Percentiles rank a stretch among this genome's conserved stretches.
Conservation (phyloP, 2,797 vertebrate genomes). For the Lophotriccus pileatus region DNA sequence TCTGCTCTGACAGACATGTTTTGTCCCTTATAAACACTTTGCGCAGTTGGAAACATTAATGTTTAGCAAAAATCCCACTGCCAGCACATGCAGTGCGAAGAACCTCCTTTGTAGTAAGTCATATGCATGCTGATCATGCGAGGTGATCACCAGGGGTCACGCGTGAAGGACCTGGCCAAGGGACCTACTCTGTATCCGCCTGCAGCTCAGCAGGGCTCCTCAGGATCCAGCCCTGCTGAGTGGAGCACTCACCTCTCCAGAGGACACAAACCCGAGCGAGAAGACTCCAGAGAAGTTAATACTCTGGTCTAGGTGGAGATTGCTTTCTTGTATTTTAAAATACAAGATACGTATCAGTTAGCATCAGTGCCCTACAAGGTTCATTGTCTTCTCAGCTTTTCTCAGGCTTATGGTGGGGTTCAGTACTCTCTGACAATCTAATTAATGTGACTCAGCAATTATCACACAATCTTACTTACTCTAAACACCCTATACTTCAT, state of each 20-base stretch:
- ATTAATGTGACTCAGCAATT: not conserved
- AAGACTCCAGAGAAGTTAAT: not conserved
- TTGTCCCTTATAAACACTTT: constrained; percentile 53
- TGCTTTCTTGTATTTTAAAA: not conserved
- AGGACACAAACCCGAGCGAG: not conserved
- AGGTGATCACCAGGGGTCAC: not conserved
- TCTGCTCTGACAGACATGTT: constrained; percentile 23
- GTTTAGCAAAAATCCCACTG: constrained; percentile 11
- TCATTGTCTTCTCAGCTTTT: not conserved
- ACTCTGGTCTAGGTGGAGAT: not conserved
- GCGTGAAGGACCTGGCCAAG: not conserved
- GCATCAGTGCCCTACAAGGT: not conserved
- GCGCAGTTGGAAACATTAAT: constrained; percentile 37
- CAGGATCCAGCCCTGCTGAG: not conserved
- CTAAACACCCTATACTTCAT: not conserved
- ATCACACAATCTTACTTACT: not conserved
- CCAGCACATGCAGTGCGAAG: not conserved
- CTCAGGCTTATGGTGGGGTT: not conserved
- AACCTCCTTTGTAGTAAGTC: not conserved
- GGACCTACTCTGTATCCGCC: not conserved
- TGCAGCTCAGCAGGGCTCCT: not conserved
- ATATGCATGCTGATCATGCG: not conserved
- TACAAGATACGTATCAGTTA: not conserved
- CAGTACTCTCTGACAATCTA: not conserved
- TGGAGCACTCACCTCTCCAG: not conserved